Conservation (phyloP, 2,797 vertebrate genomes). For the Melanotaenia pygmaea region DNA sequence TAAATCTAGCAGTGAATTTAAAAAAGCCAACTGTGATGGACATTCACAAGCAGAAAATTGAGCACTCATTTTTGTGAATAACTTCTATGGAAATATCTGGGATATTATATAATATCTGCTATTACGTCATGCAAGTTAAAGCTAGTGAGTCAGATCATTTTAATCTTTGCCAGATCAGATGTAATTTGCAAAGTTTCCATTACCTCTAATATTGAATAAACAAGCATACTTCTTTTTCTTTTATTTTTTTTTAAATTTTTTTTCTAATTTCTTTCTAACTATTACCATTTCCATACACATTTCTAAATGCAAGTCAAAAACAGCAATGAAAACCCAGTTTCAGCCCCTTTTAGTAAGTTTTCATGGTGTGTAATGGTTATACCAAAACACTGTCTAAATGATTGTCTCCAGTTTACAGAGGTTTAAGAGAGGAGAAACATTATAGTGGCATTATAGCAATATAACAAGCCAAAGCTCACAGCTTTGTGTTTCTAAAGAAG, state of each 20-base stretch:
- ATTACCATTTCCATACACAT: no score
- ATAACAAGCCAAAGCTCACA: background rate
- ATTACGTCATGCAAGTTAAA: background rate
- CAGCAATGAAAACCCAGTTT: background rate
- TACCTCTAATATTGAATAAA: background rate
- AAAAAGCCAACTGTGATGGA: background rate
- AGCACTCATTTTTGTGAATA: background rate
- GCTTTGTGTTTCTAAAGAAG: background rate
- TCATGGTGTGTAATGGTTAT: background rate
- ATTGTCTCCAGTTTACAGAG: no score
- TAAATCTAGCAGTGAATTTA: no score
- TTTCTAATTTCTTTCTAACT: no score
- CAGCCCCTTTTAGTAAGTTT: no score
- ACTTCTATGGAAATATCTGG: background rate
- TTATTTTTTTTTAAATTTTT: no score
- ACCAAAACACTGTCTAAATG: background rate
- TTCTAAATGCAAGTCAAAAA: background rate
- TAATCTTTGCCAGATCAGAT: background rate
- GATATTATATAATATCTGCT: background rate
- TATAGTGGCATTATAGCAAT: background rate
- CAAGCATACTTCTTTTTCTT: background rate
- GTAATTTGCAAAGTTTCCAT: background rate
- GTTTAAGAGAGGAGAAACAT: background rate
- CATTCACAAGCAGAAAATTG: background rate
- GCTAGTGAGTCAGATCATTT: background rate